Evolutionary conservation across 1,140 invertebrate genomes (phyloP).

Genomic region (Heliconius nattereri): DNA sequence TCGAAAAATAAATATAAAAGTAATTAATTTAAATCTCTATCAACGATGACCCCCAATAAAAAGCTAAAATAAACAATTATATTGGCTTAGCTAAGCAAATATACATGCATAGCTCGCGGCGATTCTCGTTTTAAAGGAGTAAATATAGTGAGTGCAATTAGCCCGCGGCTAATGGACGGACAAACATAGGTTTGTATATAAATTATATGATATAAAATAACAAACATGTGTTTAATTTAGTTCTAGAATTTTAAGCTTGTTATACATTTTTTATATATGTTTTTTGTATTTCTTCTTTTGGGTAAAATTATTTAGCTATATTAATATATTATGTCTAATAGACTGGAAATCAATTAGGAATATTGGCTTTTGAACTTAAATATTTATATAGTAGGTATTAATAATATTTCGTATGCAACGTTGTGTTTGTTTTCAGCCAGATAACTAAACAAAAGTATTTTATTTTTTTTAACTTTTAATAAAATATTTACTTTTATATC

Average conservation of each 20-base stretch:
- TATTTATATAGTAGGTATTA: too few species aligned
- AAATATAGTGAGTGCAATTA: constrained; percentile 58
- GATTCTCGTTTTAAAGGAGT: constrained; percentile 47
- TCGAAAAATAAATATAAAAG: neutral
- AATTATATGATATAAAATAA: constrained; percentile 28
- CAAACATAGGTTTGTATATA: neutral
- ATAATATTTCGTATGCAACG: neutral
- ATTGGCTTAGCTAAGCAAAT: constrained; percentile 45
- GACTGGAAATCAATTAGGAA: neutral
- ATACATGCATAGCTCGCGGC: constrained; percentile 32
- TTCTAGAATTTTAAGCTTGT: neutral
- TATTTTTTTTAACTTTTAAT: too few species aligned
- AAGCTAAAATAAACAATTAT: neutral
- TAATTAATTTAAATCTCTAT: neutral
- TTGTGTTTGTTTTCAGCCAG: too few species aligned
- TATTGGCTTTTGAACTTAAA: too few species aligned
- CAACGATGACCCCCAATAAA: constrained; percentile 4
- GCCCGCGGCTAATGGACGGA: constrained; percentile 54
- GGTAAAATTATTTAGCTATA: neutral
- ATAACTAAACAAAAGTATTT: too few species aligned
- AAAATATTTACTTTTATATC: too few species aligned
- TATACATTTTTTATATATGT: neutral
- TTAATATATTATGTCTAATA: neutral
- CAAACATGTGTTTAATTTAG: constrained; percentile 49
- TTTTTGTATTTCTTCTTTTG: neutral